A percentile compares a stretch with the other conserved stretches of the same genome.
Evolutionary conservation across 2,797 vertebrate species (phyloP).

Genomic region (Neosalanx taihuensis): DNA sequence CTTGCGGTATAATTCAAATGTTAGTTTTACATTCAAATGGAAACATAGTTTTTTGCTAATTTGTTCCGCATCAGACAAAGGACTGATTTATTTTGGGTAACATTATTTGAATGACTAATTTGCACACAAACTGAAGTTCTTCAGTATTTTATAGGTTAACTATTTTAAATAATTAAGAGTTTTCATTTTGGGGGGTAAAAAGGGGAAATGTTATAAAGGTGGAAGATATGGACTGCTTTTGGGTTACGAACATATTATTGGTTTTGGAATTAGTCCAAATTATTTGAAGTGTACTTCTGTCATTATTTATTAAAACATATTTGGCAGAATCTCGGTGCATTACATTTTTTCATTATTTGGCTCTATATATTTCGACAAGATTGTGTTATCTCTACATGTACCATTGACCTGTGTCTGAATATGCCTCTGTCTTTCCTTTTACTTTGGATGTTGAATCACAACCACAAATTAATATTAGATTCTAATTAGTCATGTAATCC

Average conservation of each 20-base stretch:
- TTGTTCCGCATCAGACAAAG: not conserved
- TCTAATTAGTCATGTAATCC: constrained; percentile 56
- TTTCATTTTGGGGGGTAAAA: not conserved
- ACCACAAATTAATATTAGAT: constrained; percentile 12
- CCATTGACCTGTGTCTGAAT: no score
- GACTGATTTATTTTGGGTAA: not conserved
- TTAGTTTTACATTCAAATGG: not conserved
- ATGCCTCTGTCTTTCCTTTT: no score
- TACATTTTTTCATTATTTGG: not conserved
- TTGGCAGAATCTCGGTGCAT: no score
- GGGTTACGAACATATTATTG: constrained; percentile 24
- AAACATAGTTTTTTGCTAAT: not conserved
- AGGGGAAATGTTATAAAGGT: constrained; percentile 18
- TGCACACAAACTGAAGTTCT: constrained; percentile 29
- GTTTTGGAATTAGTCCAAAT: constrained; percentile 11
- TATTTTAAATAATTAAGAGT: not conserved
- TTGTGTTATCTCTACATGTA: not conserved
- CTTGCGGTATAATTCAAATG: not conserved
- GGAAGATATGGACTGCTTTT: constrained; percentile 11
- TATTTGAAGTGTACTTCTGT: constrained; percentile 42
- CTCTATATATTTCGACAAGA: not conserved
- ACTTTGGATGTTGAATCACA: no score
- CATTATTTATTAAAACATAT: constrained; percentile 55
- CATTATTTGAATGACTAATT: constrained; percentile 30
- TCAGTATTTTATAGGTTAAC: not conserved